phyloP scores from a whole-genome alignment of 1,140 invertebrate genomes.

The Halotydeus destructor region DNA sequence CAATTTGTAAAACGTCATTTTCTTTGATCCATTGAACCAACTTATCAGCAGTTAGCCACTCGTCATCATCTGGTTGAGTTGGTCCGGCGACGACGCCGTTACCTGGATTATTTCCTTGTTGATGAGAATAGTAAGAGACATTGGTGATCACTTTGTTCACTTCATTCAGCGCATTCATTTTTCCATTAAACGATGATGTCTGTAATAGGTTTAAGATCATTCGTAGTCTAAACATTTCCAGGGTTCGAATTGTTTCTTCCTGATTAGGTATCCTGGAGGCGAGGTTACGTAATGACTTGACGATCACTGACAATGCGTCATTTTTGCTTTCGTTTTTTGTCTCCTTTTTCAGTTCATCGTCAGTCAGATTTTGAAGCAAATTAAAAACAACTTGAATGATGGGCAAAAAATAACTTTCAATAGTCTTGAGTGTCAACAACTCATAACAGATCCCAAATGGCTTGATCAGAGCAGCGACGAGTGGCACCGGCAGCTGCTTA shows the following conservation, averaged over 20 bases:
- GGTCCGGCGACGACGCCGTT: neutral
- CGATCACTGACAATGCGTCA: conserved; percentile 70
- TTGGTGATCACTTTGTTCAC: conserved; percentile 90
- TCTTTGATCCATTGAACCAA: conserved; percentile 94
- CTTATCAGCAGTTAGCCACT: conserved; percentile 76
- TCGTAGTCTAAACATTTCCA: conserved; percentile 86
- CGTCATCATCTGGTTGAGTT: conserved; percentile 58
- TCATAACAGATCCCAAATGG: conserved; percentile 85
- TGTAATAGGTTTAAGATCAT: conserved; percentile 86
- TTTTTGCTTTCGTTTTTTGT: conserved; percentile 86
- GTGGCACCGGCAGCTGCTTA: conserved; percentile 45
- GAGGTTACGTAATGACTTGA: conserved; percentile 68
- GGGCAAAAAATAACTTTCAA: conserved; percentile 78
- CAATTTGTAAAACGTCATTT: conserved; percentile 84
- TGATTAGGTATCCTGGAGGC: conserved; percentile 48
- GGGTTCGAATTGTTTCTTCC: conserved; percentile 26
- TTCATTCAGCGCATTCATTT: conserved; percentile 97
- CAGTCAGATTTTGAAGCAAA: conserved; percentile 79
- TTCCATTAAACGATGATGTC: conserved; percentile 95
- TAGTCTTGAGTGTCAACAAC: conserved; percentile 64
- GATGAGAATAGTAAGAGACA: conserved; percentile 56
- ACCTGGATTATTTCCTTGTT: conserved; percentile 17
- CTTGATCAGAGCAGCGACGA: conserved; percentile 59
- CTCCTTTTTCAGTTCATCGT: conserved; percentile 90
- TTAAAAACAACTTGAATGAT: conserved; percentile 75